Evolutionary conservation across 2,797 vertebrate species (phyloP).

Genomic region (Cyclopterus lumpus): DNA sequence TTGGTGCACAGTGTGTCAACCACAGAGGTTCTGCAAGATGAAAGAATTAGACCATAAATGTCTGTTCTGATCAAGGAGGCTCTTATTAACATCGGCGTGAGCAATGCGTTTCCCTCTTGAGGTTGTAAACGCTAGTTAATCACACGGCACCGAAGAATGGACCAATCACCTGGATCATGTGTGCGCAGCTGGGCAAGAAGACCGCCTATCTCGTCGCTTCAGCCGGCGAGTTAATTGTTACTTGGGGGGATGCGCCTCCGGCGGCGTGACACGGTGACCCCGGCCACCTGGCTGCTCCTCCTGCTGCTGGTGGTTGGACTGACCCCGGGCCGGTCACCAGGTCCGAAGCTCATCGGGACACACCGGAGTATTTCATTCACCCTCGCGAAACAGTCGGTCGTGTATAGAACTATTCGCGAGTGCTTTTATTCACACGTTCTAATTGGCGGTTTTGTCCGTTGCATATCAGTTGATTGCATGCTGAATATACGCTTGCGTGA

Average conservation of each 20-base stretch:
- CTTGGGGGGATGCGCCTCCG: conserved; percentile 5
- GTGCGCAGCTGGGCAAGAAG: conserved; percentile 8
- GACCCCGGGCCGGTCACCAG: conserved; percentile 11
- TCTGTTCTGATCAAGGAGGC: background rate
- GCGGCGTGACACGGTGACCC: conserved; percentile 31
- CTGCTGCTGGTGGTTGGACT: background rate
- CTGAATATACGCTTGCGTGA: background rate
- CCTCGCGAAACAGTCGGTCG: background rate
- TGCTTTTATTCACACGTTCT: background rate
- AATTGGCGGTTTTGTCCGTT: background rate
- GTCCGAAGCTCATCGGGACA: conserved; percentile 17
- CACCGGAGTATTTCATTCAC: background rate
- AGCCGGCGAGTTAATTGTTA: conserved; percentile 1
- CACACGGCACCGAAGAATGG: background rate
- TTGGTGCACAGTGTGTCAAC: background rate
- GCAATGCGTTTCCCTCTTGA: no score
- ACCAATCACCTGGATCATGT: conserved; percentile 14
- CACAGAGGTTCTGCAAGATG: conserved; percentile 12
- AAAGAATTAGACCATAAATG: background rate
- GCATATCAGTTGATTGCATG: background rate
- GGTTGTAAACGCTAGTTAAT: conserved; percentile 1
- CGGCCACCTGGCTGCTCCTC: conserved; percentile 45
- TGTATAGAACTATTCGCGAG: background rate
- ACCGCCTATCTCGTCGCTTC: background rate
- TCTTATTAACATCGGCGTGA: background rate